Conservation (phyloP, 2,113 vertebrate genomes). For the Chroicocephalus ridibundus region DNA sequence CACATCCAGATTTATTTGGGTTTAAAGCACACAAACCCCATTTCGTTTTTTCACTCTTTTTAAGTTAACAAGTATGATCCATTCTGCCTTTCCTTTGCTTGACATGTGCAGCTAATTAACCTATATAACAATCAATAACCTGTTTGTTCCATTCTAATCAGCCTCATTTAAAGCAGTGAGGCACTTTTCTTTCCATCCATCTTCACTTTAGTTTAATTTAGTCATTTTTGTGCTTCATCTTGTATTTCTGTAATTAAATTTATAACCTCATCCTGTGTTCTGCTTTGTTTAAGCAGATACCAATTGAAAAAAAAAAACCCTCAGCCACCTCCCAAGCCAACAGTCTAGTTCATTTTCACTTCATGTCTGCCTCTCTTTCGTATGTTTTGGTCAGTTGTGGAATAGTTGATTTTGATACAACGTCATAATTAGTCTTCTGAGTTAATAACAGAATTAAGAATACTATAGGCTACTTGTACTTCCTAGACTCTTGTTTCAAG, state of each 20-base stretch:
- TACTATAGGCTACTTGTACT: background rate
- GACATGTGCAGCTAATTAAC: constrained; percentile 25
- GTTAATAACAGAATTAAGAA: background rate
- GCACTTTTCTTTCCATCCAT: constrained; percentile 6
- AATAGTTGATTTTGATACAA: background rate
- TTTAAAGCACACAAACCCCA: background rate
- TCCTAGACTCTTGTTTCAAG: background rate
- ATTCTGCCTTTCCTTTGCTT: constrained; percentile 1
- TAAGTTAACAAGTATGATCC: background rate
- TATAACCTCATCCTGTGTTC: background rate
- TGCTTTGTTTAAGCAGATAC: constrained; percentile 17
- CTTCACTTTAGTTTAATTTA: constrained; percentile 35
- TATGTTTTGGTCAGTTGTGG: background rate
- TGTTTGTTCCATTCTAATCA: constrained; percentile 27
- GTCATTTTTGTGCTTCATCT: constrained; percentile 5
- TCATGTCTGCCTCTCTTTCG: background rate
- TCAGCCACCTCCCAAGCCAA: background rate
- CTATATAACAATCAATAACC: background rate
- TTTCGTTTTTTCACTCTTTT: background rate
- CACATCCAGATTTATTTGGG: background rate
- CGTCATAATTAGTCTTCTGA: background rate
- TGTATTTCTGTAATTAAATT: constrained; percentile 36
- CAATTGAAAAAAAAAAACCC: background rate
- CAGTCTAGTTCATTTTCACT: background rate
- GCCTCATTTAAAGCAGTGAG: constrained; percentile 13